A percentile compares a stretch with the other conserved stretches of the same genome.
Evolutionary conservation across 2,888 invertebrate species (phyloP).

Genomic region (Drosophila suboccidentalis): DNA sequence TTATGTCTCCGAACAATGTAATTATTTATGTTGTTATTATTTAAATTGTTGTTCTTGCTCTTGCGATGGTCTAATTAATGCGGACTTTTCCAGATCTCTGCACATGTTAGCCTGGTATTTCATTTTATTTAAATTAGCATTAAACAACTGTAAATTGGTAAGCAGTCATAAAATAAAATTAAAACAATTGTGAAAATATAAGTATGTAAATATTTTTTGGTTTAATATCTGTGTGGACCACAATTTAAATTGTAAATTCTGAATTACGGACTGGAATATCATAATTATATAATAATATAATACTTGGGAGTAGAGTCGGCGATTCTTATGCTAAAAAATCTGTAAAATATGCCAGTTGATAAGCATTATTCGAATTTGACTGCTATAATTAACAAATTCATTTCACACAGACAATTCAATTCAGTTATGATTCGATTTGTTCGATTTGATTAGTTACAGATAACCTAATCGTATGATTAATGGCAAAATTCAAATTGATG

Average conservation of each 20-base stretch:
- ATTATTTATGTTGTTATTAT: slow-evolving; percentile 19
- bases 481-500: slow-evolving; percentile 8
- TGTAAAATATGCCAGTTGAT: too few relatives aligned
- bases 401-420: background rate
- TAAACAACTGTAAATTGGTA: background rate
- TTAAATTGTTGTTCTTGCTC: slow-evolving; percentile 15
- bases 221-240: too few relatives aligned
- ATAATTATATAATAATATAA: too few relatives aligned
- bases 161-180: too few relatives aligned
- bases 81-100: slow-evolving; percentile 9
- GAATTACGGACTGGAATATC: too few relatives aligned
- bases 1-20: background rate
- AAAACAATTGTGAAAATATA: too few relatives aligned
- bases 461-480: slow-evolving; percentile 33
- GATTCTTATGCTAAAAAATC: too few relatives aligned
- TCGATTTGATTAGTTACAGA: background rate
- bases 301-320: too few relatives aligned
- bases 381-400: background rate
- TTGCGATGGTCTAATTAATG: slow-evolving; percentile 46
- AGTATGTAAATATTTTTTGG: too few relatives aligned
- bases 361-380: background rate
- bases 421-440: background rate
- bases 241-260: too few relatives aligned
- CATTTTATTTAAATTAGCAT: background rate
- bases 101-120: background rate